A percentile compares a stretch with the other conserved stretches of the same genome.
phyloP scores from a whole-genome alignment of 2,113 vertebrate genomes.

The Polypterus bichir region DNA sequence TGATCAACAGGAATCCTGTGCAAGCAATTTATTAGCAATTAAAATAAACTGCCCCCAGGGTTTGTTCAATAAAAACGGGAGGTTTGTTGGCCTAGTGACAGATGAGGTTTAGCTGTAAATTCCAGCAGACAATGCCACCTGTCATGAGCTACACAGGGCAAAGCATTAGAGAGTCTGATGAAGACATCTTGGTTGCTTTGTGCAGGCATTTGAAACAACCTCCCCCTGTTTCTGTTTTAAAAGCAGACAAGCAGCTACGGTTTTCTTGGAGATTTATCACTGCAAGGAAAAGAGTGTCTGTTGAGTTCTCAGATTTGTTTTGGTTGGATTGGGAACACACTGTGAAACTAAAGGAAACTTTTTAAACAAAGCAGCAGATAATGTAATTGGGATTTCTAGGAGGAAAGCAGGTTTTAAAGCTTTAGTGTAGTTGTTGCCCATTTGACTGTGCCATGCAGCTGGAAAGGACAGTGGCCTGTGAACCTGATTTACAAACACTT shows the following conservation, averaged over 20 bases:
- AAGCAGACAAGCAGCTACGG: neutral
- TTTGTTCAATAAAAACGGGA: constrained; percentile 33
- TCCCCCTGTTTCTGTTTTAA: constrained; percentile 18
- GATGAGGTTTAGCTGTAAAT: constrained; percentile 31
- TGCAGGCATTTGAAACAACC: constrained; percentile 15
- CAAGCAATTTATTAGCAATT: constrained; percentile 11
- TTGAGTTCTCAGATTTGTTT: constrained; percentile 6
- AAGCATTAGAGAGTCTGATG: constrained; percentile 5
- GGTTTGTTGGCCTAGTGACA: constrained; percentile 32
- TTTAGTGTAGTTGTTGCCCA: too few relatives aligned
- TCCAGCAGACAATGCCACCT: constrained; percentile 32
- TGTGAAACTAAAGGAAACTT: neutral
- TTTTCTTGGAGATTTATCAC: neutral
- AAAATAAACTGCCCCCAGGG: constrained; percentile 23
- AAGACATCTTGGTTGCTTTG: constrained; percentile 12
- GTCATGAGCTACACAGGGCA: constrained; percentile 10
- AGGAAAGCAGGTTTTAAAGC: too few relatives aligned
- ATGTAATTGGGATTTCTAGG: neutral
- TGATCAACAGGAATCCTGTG: too few relatives aligned
- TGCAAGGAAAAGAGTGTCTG: neutral
- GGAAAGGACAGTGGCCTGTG: too few relatives aligned
- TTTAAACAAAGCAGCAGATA: constrained; percentile 5
- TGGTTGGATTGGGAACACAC: constrained; percentile 5
- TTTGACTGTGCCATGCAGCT: too few relatives aligned
- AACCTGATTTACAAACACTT: too few relatives aligned